A percentile compares a stretch with the other conserved stretches of the same genome.
Evolutionary conservation across 2,888 invertebrate genomes (phyloP).

Genomic region (Lasioglossum calceatum): DNA sequence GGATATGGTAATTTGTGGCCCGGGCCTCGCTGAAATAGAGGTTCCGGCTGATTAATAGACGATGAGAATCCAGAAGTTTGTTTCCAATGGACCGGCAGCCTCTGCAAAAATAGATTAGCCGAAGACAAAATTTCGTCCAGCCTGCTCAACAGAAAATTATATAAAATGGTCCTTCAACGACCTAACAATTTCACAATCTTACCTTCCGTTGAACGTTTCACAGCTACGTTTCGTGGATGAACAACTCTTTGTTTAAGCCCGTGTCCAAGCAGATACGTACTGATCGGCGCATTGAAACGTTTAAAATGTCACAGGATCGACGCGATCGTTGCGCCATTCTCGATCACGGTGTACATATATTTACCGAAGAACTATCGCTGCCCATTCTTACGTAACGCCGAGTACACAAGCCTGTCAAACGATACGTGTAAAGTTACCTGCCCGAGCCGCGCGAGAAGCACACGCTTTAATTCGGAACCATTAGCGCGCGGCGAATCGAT

Average conservation of each 20-base stretch:
- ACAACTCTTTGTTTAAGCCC: background rate
- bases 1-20: background rate
- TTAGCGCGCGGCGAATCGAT: slow-evolving; percentile 81
- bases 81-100: background rate
- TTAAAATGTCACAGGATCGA: slow-evolving; percentile 25
- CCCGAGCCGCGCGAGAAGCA: slow-evolving; percentile 22
- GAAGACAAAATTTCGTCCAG: background rate
- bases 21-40: background rate
- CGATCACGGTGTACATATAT: slow-evolving; percentile 14
- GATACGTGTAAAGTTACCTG: slow-evolving; percentile 42
- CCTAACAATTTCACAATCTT: background rate
- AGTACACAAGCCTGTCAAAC: slow-evolving; percentile 6
- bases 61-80: slow-evolving; percentile 7
- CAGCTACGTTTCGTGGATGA: background rate
- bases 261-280: background rate
- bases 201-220: background rate
- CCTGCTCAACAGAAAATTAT: background rate
- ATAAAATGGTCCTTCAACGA: background rate
- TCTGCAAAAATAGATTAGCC: background rate
- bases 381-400: slow-evolving; percentile 44
- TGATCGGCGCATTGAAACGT: background rate
- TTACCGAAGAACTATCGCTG: slow-evolving; percentile 50
- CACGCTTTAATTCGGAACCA: slow-evolving; percentile 82
- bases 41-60: background rate
- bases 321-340: slow-evolving; percentile 16